Conservation (phyloP, 2,113 vertebrate genomes). For the Antechinus stuartii region DNA sequence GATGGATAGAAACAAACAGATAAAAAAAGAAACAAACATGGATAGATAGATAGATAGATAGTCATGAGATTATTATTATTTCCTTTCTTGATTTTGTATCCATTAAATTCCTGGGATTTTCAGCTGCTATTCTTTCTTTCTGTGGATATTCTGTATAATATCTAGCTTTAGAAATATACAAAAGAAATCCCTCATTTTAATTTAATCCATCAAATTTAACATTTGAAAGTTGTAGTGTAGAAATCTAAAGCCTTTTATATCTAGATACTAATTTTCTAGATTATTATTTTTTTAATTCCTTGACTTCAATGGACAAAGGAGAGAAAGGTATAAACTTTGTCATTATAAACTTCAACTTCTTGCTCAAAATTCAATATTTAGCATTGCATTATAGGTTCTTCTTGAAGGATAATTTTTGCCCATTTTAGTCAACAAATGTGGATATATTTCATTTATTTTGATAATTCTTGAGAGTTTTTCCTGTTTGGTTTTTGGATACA, state of each 20-base stretch:
- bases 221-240: neutral
- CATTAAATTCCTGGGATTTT: neutral
- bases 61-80: neutral
- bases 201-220: neutral
- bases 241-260: neutral
- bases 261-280: neutral
- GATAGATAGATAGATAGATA: neutral
- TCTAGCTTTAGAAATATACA: neutral
- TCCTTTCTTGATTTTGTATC: neutral
- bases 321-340: neutral
- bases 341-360: neutral
- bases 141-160: neutral
- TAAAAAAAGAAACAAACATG: no score
- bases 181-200: neutral
- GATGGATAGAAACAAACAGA: neutral
- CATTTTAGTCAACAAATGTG: neutral
- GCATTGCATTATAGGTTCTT: neutral
- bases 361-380: neutral
- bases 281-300: neutral
- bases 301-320: neutral
- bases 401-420: neutral
- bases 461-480: neutral
- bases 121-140: neutral
- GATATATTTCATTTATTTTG: neutral
- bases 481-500: neutral